Conservation (phyloP, 2,113 vertebrate genomes). For the Ptilorrhoa leucosticta region DNA sequence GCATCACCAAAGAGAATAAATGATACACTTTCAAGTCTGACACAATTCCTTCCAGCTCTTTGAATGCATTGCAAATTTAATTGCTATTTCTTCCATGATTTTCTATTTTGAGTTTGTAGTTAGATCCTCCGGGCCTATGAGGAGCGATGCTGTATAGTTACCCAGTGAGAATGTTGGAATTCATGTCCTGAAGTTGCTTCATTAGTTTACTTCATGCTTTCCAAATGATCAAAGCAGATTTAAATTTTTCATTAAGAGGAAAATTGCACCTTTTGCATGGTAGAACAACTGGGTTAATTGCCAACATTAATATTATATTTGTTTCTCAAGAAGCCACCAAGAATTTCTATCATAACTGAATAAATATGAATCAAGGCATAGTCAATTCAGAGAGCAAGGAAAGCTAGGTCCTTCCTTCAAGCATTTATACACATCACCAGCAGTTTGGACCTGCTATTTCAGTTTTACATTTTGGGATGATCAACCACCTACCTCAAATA, state of each 20-base stretch:
- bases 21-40: constrained; percentile 16
- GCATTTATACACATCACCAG: not conserved
- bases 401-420: not conserved
- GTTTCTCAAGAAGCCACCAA: not conserved
- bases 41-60: not conserved
- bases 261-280: constrained; percentile 63
- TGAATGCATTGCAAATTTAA: constrained; percentile 47
- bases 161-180: not conserved
- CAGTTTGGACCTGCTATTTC: not conserved
- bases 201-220: constrained; percentile 9
- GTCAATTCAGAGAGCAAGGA: not conserved
- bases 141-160: not conserved
- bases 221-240: constrained; percentile 53
- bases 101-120: constrained; percentile 26
- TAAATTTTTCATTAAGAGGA: constrained; percentile 71
- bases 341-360: not conserved
- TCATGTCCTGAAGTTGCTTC: constrained; percentile 16
- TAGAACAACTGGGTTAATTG: constrained; percentile 68
- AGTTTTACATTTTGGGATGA: not conserved
- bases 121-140: not conserved
- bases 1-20: constrained; percentile 23
- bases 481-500: not conserved
- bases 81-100: constrained; percentile 30
- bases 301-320: constrained; percentile 14
- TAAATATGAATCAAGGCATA: not conserved